phyloP scores from a whole-genome alignment of 2,113 vertebrate genomes.

The Clinocottus analis region DNA sequence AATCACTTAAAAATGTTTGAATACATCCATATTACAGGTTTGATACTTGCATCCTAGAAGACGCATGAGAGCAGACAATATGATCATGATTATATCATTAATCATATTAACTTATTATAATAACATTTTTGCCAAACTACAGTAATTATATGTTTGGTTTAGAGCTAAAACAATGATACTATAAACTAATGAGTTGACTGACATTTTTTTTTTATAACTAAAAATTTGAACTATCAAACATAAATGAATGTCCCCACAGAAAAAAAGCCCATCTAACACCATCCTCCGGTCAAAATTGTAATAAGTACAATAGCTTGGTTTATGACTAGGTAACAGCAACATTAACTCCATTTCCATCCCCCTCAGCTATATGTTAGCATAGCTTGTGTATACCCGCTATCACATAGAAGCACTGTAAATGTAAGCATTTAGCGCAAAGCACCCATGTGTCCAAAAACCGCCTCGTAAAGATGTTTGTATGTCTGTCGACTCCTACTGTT shows the following conservation, averaged over 20 bases:
- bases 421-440: slow-evolving; percentile 2
- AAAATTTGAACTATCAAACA: no score
- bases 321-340: neutral
- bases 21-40: neutral
- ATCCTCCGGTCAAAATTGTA: neutral
- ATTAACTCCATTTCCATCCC: neutral
- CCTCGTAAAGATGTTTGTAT: neutral
- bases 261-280: no score
- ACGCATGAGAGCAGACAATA: neutral
- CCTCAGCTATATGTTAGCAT: neutral
- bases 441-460: neutral
- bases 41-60: neutral
- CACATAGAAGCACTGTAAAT: neutral
- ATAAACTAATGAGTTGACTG: neutral
- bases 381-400: neutral
- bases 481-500: neutral
- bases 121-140: neutral
- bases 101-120: neutral
- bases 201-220: no score
- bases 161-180: neutral
- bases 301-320: neutral
- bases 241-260: neutral
- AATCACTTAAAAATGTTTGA: slow-evolving; percentile 1
- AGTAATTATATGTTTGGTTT: neutral
- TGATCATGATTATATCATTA: neutral